Evolutionary conservation across 2,797 vertebrate genomes (phyloP), one percentile per base, ranked within the genome.

Genomic region (Megalops cyprinoides): DNA sequence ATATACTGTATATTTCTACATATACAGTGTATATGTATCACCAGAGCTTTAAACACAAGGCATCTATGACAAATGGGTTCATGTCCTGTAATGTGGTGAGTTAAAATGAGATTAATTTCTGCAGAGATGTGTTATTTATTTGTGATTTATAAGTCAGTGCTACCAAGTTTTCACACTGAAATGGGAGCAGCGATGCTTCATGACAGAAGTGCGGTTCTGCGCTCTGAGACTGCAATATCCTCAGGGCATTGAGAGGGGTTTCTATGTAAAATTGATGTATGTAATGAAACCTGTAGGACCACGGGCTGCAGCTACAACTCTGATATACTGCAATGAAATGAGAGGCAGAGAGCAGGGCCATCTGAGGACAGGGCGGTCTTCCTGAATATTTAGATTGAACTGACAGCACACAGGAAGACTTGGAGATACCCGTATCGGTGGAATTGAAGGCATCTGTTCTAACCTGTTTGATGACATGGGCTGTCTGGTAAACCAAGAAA

Each of bases 71-170:
- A 48, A 77, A 77, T 83, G 74, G 81, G 56, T 87, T 79, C 85
- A 80, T 31, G 86, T 82, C 56, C 75, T 55, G 49, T 88, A 88
- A 90, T 89, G 80, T 7, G 81, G 87, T 84, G 87, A 90, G 92
- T 74, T 91, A 87, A 91, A 88, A 89, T 79, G 12, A 65, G 83
- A 53, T 82, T 58, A 80, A 25, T 80, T 87, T 79, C 65, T 77
- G 7, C 84, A 87, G 53, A 74, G 12, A 92, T 89, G 85, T 88
- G 92, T 92, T 89, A 92, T 92, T 92, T 48, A 92, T 92, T 85
- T 85, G 37, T 85, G 89, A 87, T 90, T 87, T 87, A 88, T 87
- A 86, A 90, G 84, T 87, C 77, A 84, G 85, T 75, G 28, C 56
- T 76, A 37, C 81, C 76, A 88, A 58, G 79, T 84, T 84, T 69